These are phyloP conservation scores for Brotula barbata DNA, from an alignment of 2,797 vertebrate species.

Conservation along the genomic window DNA sequence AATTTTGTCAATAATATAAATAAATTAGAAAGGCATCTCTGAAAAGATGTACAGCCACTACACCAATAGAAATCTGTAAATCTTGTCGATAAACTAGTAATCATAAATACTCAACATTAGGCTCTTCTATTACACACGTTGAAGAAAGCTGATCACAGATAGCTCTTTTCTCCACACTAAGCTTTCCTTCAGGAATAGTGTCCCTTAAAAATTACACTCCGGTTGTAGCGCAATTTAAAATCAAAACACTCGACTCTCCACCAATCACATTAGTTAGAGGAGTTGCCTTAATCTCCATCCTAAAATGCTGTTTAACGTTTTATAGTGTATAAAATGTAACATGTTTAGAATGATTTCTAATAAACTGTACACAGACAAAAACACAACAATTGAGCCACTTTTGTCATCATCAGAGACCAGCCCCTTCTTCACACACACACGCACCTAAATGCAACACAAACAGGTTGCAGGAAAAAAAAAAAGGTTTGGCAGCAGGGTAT, in stretches of 20 bases:
- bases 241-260: slow-evolving; percentile 19
- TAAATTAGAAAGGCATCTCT: slow-evolving; percentile 71
- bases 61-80: slow-evolving; percentile 50
- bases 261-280: slow-evolving; percentile 57
- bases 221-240: background rate
- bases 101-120: slow-evolving; percentile 73
- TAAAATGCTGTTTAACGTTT: slow-evolving; percentile 51
- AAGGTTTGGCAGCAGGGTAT: slow-evolving; percentile 55
- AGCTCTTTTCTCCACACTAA: slow-evolving; percentile 66
- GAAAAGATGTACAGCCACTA: slow-evolving; percentile 44
- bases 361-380: slow-evolving; percentile 55
- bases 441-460: slow-evolving; percentile 46
- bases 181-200: slow-evolving; percentile 69
- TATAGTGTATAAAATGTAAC: slow-evolving; percentile 66
- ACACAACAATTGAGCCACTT: slow-evolving; percentile 55
- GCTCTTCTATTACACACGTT: slow-evolving; percentile 69
- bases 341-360: slow-evolving; percentile 41
- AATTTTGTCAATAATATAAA: slow-evolving; percentile 62
- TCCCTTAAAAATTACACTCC: slow-evolving; percentile 53
- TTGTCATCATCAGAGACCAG: slow-evolving; percentile 71
- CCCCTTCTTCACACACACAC: slow-evolving; percentile 67
- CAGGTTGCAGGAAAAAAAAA: slow-evolving; percentile 28
- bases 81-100: slow-evolving; percentile 52
- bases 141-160: slow-evolving; percentile 70
- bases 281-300: slow-evolving; percentile 54